Evolutionary conservation across 2,797 vertebrate genomes (phyloP).

Genomic region (Enteromius trimaculatus): DNA sequence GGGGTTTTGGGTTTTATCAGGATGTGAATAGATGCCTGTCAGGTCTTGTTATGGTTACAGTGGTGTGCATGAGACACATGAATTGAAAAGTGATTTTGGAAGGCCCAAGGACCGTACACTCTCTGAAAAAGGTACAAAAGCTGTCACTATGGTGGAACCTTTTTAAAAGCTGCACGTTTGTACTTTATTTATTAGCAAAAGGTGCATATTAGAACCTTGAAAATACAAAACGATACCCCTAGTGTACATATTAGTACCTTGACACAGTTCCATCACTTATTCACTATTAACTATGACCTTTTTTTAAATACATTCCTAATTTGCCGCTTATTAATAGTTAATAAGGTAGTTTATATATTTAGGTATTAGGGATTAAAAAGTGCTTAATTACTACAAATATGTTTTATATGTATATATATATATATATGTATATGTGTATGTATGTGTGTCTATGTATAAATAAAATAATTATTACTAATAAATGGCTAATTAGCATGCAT

Average conservation of each 20-base stretch:
- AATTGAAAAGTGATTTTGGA: not conserved
- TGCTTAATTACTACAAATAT: too few species aligned
- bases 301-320: too few species aligned
- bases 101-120: not conserved
- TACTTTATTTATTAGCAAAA: not conserved
- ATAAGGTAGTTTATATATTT: too few species aligned
- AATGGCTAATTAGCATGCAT: too few species aligned
- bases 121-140: not conserved
- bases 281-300: too few species aligned
- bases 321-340: too few species aligned
- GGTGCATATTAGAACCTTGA: not conserved
- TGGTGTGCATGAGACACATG: not conserved
- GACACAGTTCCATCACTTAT: not conserved
- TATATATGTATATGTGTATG: too few species aligned
- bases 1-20: not conserved
- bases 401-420: too few species aligned
- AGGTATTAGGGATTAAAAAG: too few species aligned
- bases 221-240: not conserved
- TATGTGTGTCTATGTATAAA: too few species aligned
- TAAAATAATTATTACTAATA: too few species aligned
- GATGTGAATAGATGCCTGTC: not conserved
- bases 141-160: not conserved
- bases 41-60: not conserved
- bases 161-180: not conserved
- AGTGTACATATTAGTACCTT: not conserved